A percentile compares a stretch with the other conserved stretches of the same genome.
phyloP scores from a whole-genome alignment of 2,888 invertebrate genomes.

The Clepsis dumicolana region DNA sequence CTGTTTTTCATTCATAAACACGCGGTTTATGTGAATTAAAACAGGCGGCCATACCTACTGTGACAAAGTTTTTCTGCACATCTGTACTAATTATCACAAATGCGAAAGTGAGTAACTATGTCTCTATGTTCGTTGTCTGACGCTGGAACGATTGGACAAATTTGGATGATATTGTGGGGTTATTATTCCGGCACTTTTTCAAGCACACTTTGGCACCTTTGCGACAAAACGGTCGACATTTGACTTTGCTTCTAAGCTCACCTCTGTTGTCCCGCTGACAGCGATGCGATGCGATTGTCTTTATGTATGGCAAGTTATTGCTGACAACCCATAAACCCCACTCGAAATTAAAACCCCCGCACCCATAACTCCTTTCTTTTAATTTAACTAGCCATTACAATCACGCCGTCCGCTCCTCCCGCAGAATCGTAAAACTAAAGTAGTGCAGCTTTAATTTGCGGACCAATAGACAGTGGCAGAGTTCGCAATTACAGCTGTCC shows the following conservation, averaged over 20 bases:
- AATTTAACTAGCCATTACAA: slow-evolving; percentile 37
- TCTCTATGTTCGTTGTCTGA: too few relatives aligned
- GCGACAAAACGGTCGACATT: too few relatives aligned
- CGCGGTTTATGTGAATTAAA: neutral
- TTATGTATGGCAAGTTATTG: too few relatives aligned
- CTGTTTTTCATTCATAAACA: neutral
- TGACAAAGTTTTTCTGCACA: neutral
- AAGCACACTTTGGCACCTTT: too few relatives aligned
- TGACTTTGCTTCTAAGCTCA: too few relatives aligned
- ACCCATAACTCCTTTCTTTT: slow-evolving; percentile 32
- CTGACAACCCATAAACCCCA: neutral
- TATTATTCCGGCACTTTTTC: too few relatives aligned
- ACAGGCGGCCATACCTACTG: neutral
- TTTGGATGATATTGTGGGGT: too few relatives aligned
- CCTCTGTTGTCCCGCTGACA: too few relatives aligned
- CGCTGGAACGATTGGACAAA: too few relatives aligned
- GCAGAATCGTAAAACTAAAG: slow-evolving; percentile 67
- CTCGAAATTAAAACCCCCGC: slow-evolving; percentile 7
- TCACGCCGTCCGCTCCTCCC: slow-evolving; percentile 30
- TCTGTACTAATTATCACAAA: too few relatives aligned
- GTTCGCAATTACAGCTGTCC: slow-evolving; percentile 83
- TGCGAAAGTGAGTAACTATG: too few relatives aligned
- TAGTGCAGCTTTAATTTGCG: slow-evolving; percentile 77
- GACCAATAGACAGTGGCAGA: slow-evolving; percentile 77
- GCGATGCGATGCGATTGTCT: too few relatives aligned